Conservation (phyloP, 2,888 invertebrate genomes). For the Neelides folsomi region DNA sequence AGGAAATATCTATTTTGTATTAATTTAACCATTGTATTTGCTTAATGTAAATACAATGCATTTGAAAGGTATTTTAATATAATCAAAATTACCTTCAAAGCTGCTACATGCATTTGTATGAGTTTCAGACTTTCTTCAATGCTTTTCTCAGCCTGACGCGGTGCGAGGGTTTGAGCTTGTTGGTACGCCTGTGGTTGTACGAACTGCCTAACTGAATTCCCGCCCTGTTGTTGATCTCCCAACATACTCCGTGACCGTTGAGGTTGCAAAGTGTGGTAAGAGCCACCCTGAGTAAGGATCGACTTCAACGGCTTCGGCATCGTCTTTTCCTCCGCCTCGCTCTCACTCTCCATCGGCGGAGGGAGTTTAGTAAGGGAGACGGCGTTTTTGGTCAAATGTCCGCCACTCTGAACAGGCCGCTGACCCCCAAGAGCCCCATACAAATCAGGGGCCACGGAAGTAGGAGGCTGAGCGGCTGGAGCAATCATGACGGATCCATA, state of each 20-base stretch:
- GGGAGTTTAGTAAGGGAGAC: constrained; percentile 66
- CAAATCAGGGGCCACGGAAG: neutral
- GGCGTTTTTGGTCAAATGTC: constrained; percentile 50
- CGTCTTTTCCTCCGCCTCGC: constrained; percentile 31
- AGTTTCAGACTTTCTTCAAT: constrained; percentile 37
- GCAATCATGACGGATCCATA: constrained; percentile 11
- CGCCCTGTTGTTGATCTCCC: constrained; percentile 26
- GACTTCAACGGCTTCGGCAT: constrained; percentile 36
- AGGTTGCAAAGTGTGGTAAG: constrained; percentile 31
- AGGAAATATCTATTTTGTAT: too few species aligned
- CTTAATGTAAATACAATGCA: too few species aligned
- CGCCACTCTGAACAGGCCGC: constrained; percentile 2
- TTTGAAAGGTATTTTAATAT: neutral
- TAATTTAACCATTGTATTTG: too few species aligned
- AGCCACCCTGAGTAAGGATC: constrained; percentile 46
- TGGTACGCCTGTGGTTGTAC: constrained; percentile 18
- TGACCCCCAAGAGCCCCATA: constrained; percentile 3
- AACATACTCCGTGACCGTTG: constrained; percentile 27
- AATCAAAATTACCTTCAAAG: constrained; percentile 36
- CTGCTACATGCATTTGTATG: constrained; percentile 37
- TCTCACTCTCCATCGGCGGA: constrained; percentile 52
- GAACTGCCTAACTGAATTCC: constrained; percentile 21
- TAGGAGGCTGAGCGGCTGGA: neutral
- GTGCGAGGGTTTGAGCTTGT: constrained; percentile 22
- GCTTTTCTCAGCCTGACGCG: constrained; percentile 34